Conservation (phyloP, 1,140 invertebrate genomes). For the Drosophila setifemur region DNA sequence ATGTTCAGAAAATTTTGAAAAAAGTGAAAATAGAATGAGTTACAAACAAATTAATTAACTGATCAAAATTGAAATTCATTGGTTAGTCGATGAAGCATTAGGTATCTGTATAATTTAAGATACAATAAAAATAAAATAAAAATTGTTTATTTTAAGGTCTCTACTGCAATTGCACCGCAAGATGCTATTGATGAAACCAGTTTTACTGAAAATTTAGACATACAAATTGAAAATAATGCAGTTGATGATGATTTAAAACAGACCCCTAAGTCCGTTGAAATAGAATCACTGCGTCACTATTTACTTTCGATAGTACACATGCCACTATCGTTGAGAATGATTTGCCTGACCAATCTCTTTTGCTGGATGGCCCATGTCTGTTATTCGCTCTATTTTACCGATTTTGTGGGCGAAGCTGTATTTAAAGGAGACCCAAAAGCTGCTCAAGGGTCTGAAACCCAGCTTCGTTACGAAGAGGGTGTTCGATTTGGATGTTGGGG, state of each 20-base stretch:
- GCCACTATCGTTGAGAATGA: slow-evolving; percentile 92
- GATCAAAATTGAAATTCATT: too few relatives aligned
- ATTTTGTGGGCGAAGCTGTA: slow-evolving; percentile 98
- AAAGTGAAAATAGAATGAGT: too few relatives aligned
- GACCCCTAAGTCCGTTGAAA: slow-evolving; percentile 34
- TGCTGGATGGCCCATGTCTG: slow-evolving; percentile 99
- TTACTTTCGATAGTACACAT: slow-evolving; percentile 94
- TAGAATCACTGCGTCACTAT: slow-evolving; percentile 88
- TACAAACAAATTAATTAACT: too few relatives aligned
- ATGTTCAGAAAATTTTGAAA: too few relatives aligned
- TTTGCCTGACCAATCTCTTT: slow-evolving; percentile 97
- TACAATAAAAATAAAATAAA: too few relatives aligned
- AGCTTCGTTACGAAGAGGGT: slow-evolving; percentile 92
- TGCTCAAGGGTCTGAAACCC: slow-evolving; percentile 85
- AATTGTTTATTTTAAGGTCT: background rate
- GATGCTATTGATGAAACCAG: slow-evolving; percentile 41
- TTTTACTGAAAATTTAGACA: slow-evolving; percentile 38
- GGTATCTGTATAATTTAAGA: background rate
- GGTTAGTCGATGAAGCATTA: too few relatives aligned
- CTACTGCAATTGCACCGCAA: background rate
- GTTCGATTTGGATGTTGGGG: slow-evolving; percentile 97
- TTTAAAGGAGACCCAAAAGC: slow-evolving; percentile 95
- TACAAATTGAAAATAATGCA: background rate
- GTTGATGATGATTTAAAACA: background rate
- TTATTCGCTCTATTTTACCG: slow-evolving; percentile 98